These are phyloP conservation scores for Meganola albula DNA, from an alignment of 2,888 invertebrate genomes.

Conservation along the genomic window DNA sequence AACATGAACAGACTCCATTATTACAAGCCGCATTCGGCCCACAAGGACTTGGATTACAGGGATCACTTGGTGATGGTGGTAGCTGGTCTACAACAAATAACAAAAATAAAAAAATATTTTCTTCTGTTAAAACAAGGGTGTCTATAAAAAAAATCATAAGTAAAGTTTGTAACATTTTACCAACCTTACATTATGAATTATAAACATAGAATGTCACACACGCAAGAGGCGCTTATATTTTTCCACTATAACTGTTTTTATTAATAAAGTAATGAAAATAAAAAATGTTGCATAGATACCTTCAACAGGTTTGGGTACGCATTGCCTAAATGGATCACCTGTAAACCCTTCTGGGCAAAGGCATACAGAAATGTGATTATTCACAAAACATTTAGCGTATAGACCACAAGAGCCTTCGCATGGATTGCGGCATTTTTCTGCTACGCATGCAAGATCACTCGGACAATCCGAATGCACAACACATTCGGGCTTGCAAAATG, in stretches of 20 bases:
- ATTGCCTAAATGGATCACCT: conserved; percentile 84
- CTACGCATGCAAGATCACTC: conserved; percentile 80
- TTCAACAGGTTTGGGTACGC: conserved; percentile 72
- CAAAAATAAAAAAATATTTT: no score
- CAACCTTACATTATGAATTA: no score
- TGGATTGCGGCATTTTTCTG: conserved; percentile 83
- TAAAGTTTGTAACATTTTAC: no score
- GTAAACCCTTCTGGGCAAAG: conserved; percentile 81
- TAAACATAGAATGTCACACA: no score
- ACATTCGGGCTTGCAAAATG: conserved; percentile 81
- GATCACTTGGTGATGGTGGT: conserved; percentile 51
- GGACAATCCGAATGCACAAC: conserved; percentile 81
- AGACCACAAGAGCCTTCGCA: conserved; percentile 83
- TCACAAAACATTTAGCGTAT: conserved; percentile 81
- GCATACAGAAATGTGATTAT: conserved; percentile 85
- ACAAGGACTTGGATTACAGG: conserved; percentile 81
- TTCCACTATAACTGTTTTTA: no score
- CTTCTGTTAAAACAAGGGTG: no score
- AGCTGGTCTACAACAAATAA: no score
- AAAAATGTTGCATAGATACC: no score
- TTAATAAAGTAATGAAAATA: no score
- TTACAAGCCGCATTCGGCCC: conserved; percentile 79
- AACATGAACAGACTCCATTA: conserved; percentile 79
- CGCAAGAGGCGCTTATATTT: no score
- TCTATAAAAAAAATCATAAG: conserved; percentile 36